These are phyloP conservation scores for Meteorus sp. DNA, from an alignment of 1,140 invertebrate species.

Conservation along the genomic window DNA sequence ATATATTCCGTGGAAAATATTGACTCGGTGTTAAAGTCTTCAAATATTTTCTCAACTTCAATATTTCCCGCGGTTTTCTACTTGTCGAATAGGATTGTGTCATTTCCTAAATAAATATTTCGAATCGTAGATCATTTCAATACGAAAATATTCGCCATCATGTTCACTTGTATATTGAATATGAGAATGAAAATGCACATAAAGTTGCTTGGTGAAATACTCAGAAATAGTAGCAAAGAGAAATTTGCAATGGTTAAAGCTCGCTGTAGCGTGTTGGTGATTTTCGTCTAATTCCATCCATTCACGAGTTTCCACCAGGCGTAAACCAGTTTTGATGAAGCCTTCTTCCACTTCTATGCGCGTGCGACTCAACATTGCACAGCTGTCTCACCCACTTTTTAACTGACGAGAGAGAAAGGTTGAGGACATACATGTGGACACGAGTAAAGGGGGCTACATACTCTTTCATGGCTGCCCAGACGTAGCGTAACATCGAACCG, in stretches of 20 bases:
- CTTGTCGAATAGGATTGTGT: too few relatives aligned
- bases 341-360: constrained; percentile 25
- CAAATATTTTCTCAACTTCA: too few relatives aligned
- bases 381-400: background rate
- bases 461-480: constrained; percentile 7
- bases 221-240: too few relatives aligned
- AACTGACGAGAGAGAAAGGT: background rate
- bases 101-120: too few relatives aligned
- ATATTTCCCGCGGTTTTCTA: too few relatives aligned
- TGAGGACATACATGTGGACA: background rate
- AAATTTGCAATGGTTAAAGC: background rate
- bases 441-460: background rate
- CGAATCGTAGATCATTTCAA: too few relatives aligned
- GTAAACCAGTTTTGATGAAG: constrained; percentile 40
- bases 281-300: constrained; percentile 39
- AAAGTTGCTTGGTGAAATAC: too few relatives aligned
- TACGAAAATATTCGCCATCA: too few relatives aligned
- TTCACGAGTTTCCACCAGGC: constrained; percentile 34
- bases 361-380: background rate
- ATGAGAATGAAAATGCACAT: too few relatives aligned
- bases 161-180: too few relatives aligned
- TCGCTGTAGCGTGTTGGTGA: constrained; percentile 16
- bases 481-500: constrained; percentile 8
- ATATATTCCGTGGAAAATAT: too few relatives aligned
- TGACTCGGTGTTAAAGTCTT: too few relatives aligned